Percentiles rank a stretch among this genome's conserved stretches.
These are phyloP conservation scores for Entomobrya proxima DNA, from an alignment of 2,888 invertebrate species.

Conservation along the genomic window DNA sequence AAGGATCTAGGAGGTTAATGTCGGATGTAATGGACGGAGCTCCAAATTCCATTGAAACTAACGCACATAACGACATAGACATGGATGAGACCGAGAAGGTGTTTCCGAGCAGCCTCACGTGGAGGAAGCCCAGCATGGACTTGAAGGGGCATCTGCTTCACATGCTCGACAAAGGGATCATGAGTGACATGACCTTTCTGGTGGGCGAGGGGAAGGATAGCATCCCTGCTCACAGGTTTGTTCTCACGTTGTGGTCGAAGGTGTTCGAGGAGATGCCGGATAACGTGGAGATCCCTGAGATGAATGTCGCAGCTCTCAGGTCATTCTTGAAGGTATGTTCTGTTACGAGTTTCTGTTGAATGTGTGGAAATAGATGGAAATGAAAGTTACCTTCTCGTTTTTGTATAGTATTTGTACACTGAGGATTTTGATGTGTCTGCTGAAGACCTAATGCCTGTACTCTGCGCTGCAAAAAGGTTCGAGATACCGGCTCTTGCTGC, in stretches of 20 bases:
- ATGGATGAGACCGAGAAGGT: conserved; percentile 68
- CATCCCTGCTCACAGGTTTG: conserved; percentile 70
- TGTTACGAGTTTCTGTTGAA: background rate
- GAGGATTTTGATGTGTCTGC: conserved; percentile 72
- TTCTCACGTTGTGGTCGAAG: conserved; percentile 70
- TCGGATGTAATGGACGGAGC: conserved; percentile 51
- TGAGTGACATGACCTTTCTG: conserved; percentile 72
- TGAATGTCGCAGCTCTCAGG: conserved; percentile 68
- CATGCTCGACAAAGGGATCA: conserved; percentile 71
- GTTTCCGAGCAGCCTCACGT: conserved; percentile 35
- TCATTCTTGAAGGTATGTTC: conserved; percentile 70
- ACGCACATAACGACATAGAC: conserved; percentile 60
- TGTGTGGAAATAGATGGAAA: background rate
- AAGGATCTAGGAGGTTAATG: no score
- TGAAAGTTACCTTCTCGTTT: background rate
- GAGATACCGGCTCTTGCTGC: conserved; percentile 70
- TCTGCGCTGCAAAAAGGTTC: conserved; percentile 71
- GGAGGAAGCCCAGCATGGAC: conserved; percentile 66
- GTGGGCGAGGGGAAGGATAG: conserved; percentile 71
- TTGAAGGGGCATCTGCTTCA: conserved; percentile 67
- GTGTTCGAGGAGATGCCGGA: conserved; percentile 73
- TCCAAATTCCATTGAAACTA: conserved; percentile 66
- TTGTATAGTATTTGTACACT: conserved; percentile 67
- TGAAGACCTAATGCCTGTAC: conserved; percentile 72
- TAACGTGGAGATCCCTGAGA: conserved; percentile 72